These are phyloP conservation scores for Gulo gulo DNA, from an alignment of 2,113 vertebrate genomes.

Conservation along the genomic window DNA sequence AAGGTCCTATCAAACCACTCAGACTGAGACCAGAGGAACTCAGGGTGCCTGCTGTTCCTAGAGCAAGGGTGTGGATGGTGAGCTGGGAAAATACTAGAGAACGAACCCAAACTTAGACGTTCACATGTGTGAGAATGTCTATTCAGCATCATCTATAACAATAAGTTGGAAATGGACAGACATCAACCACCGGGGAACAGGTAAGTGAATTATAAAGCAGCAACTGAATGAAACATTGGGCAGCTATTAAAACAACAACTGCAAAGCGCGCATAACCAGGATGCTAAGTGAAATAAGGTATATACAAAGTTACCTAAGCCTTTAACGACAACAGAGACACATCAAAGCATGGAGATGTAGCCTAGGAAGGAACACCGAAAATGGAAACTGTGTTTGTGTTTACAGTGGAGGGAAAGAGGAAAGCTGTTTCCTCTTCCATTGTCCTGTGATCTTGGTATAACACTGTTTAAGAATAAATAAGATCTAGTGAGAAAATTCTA, in stretches of 20 bases:
- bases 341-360: neutral
- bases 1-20: neutral
- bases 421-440: neutral
- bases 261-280: neutral
- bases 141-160: conserved; percentile 43
- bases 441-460: neutral
- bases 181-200: neutral
- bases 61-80: neutral
- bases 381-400: neutral
- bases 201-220: neutral
- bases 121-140: conserved; percentile 37
- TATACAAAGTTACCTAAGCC: neutral
- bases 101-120: conserved; percentile 39
- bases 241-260: neutral
- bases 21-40: neutral
- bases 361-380: neutral
- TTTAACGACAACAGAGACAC: neutral
- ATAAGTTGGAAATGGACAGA: conserved; percentile 25
- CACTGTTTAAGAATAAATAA: neutral
- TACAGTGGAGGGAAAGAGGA: neutral
- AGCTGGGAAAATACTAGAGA: neutral
- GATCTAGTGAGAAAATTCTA: neutral
- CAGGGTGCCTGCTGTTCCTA: neutral
- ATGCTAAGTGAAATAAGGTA: neutral
- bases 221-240: conserved; percentile 36